Evolutionary conservation across 1,140 invertebrate genomes (phyloP), one percentile per base, ranked within the genome.

Genomic region (Manduca sexta): DNA sequence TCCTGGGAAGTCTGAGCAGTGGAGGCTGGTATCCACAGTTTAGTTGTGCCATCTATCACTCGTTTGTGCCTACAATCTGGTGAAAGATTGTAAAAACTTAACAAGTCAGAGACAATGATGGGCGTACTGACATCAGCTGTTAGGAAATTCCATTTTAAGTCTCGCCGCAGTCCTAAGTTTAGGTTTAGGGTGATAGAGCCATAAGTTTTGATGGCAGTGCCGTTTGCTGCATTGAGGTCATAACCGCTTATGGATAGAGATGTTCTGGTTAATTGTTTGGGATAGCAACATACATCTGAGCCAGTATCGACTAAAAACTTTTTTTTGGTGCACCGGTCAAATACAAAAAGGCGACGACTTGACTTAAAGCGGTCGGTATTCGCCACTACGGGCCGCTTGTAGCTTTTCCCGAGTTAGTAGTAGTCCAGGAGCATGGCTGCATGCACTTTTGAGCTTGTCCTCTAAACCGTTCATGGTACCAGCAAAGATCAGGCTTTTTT

Each of bases 131-230:
- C n/a, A n/a, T n/a, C n/a, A n/a, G n/a, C n/a, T n/a, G n/a, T n/a
- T n/a, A n/a, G n/a, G n/a, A n/a, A n/a, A n/a, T n/a, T n/a, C n/a
- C n/a, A n/a, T n/a, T n/a, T n/a, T n/a, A n/a, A n/a, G n/a, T n/a
- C 43, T n/a, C 31, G 30, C 8, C 43, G 31, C 21, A 45, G 16
- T 6, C 43, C 43, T 21, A 45, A 35, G 21, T 45, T 45, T 6
- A 11, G 29, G 5, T 30, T 34, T n/a, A n/a, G n/a, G n/a, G n/a
- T n/a, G n/a, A n/a, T n/a, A n/a, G n/a, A n/a, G n/a, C n/a, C n/a
- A n/a, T n/a, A n/a, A 44, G 8, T 44, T 44, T 44, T 15, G 33
- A 14, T 16, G 29, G 11, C 11, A 6, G 29, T 30, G 11, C 29
- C 29, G 11, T 34, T 4, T 3, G 33, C 10, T 34, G 33, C 33